phyloP scores from a whole-genome alignment of 2,797 vertebrate genomes.

The Lutjanus argentimaculatus region DNA sequence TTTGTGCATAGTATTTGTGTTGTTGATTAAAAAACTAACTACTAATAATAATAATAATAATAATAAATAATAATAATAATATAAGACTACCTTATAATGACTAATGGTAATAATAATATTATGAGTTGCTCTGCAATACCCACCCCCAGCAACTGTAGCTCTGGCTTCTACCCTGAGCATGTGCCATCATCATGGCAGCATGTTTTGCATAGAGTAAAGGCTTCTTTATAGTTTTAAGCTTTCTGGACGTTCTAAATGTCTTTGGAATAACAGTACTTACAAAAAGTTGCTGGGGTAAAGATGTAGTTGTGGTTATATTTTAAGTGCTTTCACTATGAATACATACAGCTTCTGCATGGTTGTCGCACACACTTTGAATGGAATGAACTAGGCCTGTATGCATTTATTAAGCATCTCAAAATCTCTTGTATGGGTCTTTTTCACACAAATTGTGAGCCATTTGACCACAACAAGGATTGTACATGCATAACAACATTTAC shows the following conservation, averaged over 20 bases:
- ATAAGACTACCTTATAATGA: no score
- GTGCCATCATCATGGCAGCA: neutral
- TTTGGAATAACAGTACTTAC: neutral
- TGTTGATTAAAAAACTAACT: no score
- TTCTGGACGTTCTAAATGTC: neutral
- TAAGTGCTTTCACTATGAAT: neutral
- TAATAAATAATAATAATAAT: neutral
- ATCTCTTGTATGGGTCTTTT: neutral
- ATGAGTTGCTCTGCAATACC: neutral
- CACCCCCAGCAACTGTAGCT: neutral
- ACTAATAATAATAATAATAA: neutral
- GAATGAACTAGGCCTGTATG: neutral
- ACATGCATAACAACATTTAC: neutral
- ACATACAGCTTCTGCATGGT: neutral
- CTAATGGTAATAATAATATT: neutral
- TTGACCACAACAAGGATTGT: neutral
- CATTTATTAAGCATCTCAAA: conserved; percentile 1
- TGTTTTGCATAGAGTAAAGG: neutral
- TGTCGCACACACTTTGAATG: conserved; percentile 2
- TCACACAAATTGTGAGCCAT: neutral
- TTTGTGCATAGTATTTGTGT: neutral
- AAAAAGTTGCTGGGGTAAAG: neutral
- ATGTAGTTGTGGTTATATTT: neutral
- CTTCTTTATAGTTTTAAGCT: neutral
- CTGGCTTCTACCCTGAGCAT: neutral